Evolutionary conservation across 1,140 invertebrate species (phyloP).

Genomic region (Diabrotica undecimpunctata): DNA sequence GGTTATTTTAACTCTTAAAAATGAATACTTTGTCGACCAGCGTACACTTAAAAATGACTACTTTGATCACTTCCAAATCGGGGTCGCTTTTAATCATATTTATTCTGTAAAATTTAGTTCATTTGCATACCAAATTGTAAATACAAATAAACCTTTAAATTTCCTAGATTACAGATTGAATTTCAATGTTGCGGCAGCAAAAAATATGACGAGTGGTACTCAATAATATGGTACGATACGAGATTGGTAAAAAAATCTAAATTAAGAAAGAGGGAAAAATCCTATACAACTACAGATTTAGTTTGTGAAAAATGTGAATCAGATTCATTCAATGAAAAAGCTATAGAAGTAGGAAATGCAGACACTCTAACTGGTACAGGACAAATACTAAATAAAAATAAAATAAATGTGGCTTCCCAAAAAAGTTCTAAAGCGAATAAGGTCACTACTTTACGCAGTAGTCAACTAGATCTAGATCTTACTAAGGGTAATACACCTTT

Average conservation of each 20-base stretch:
- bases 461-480: background rate
- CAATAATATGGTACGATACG: constrained; percentile 40
- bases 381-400: background rate
- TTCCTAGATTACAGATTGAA: constrained; percentile 39
- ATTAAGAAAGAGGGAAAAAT: constrained; percentile 15
- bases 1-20: no score
- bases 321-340: background rate
- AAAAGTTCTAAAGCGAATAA: no score
- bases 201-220: constrained; percentile 46
- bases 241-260: constrained; percentile 29
- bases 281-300: background rate
- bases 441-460: no score
- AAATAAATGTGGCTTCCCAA: background rate
- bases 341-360: no score
- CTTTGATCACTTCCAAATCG: no score
- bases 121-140: no score
- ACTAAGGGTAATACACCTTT: constrained; percentile 6
- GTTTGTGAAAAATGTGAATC: background rate
- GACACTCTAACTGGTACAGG: background rate
- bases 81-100: no score
- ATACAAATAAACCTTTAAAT: no score
- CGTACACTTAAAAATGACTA: no score
- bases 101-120: no score
- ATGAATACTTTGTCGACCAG: no score
- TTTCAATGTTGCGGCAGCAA: constrained; percentile 46